phyloP scores from a whole-genome alignment of 2,797 vertebrate species.

The Dallia pectoralis region DNA sequence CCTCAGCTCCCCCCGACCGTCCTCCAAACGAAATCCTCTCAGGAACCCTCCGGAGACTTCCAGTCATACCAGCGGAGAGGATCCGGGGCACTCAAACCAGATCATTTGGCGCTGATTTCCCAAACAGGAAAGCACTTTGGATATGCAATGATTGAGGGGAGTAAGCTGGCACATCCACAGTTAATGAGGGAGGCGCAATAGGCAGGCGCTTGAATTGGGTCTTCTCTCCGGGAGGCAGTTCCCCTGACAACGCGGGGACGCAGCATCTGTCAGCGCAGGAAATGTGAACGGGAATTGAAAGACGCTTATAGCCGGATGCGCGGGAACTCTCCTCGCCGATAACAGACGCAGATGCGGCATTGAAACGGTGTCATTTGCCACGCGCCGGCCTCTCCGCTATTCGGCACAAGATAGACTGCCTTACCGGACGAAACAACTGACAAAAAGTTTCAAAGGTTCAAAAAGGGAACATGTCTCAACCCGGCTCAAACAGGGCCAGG shows the following conservation, averaged over 20 bases:
- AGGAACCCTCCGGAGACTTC: conserved; percentile 47
- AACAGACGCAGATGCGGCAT: conserved; percentile 53
- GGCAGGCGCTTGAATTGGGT: conserved; percentile 1
- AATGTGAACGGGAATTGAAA: conserved; percentile 55
- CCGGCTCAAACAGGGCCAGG: conserved; percentile 32
- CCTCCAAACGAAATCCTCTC: conserved; percentile 61
- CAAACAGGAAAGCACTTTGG: conserved; percentile 71
- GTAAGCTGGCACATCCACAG: conserved; percentile 45
- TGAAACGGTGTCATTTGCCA: conserved; percentile 46
- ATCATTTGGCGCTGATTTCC: conserved; percentile 72
- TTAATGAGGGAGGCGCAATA: conserved; percentile 40
- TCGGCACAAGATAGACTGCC: conserved; percentile 49
- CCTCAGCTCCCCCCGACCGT: conserved; percentile 41
- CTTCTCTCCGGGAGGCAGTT: conserved; percentile 32
- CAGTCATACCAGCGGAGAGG: conserved; percentile 49
- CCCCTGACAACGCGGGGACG: conserved; percentile 25
- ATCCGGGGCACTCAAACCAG: conserved; percentile 61
- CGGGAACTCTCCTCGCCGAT: conserved; percentile 55
- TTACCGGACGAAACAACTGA: conserved; percentile 3
- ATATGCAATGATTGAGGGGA: conserved; percentile 57
- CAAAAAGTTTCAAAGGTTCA: neutral
- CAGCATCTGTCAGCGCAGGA: conserved; percentile 56
- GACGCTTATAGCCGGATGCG: conserved; percentile 36
- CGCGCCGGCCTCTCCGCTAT: conserved; percentile 59
- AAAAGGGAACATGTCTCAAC: conserved; percentile 19